Conservation (phyloP, 1,140 invertebrate genomes). For the Tetragonula clypearis region DNA sequence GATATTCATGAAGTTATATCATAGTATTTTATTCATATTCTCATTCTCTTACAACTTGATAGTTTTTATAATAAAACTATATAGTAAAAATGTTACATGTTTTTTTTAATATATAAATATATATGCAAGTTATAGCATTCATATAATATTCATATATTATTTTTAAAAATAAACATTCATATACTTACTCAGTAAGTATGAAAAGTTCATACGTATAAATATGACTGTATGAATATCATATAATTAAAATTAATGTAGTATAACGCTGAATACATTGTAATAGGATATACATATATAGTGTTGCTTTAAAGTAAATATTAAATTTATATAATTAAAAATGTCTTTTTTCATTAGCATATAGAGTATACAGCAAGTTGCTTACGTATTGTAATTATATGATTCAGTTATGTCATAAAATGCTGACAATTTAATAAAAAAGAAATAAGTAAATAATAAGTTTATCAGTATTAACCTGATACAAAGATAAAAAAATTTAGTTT, state of each 20-base stretch:
- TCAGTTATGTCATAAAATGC: not conserved
- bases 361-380: not conserved
- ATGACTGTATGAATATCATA: conserved; percentile 1
- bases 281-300: not conserved
- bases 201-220: not conserved
- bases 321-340: not conserved
- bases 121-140: not conserved
- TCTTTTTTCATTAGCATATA: conserved; percentile 1
- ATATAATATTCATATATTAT: not conserved
- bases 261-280: not conserved
- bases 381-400: not conserved
- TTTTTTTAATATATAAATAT: not conserved
- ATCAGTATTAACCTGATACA: not conserved
- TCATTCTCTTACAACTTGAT: not conserved
- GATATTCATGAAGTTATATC: not conserved
- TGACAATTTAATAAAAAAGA: not conserved
- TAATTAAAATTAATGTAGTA: not conserved
- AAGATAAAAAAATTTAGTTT: conserved; percentile 83
- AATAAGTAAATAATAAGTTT: not conserved
- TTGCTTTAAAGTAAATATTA: conserved; percentile 2
- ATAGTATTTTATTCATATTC: not conserved
- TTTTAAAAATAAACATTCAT: not conserved
- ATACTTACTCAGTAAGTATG: not conserved
- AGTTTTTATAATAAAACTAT: conserved; percentile 12
- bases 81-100: conserved; percentile 36